These are phyloP conservation scores for Alligator mississippiensis DNA, from an alignment of 2,113 vertebrate species.

Conservation along the genomic window DNA sequence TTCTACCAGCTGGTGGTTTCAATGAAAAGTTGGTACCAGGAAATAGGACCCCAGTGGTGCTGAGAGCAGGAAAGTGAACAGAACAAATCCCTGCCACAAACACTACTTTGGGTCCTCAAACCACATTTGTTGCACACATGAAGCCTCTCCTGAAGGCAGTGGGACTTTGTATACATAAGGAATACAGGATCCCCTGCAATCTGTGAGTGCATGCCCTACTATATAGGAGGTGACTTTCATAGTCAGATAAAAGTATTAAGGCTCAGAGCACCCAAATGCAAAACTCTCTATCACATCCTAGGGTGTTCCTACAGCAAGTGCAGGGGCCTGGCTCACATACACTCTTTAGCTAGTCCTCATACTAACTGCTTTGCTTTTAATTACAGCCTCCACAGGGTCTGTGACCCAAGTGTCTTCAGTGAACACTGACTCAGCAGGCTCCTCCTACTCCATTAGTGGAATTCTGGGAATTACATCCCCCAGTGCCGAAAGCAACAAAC, in stretches of 20 bases:
- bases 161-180: background rate
- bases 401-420: conserved; percentile 94
- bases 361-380: conserved; percentile 2
- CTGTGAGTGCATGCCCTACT: background rate
- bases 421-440: conserved; percentile 93
- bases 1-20: background rate
- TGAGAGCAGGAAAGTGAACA: background rate
- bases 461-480: conserved; percentile 96
- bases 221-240: background rate
- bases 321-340: rapidly evolving
- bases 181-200: background rate
- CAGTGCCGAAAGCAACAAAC: conserved; percentile 90
- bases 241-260: rapidly evolving
- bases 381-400: conserved; percentile 90
- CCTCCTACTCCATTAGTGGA: conserved; percentile 98
- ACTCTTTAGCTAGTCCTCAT: rapidly evolving
- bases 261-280: background rate
- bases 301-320: background rate
- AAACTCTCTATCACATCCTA: background rate
- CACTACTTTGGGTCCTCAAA: background rate
- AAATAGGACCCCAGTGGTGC: background rate
- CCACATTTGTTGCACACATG: background rate
- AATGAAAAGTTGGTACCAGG: background rate
- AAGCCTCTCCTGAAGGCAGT: background rate
- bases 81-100: background rate